Evolutionary conservation across 2,888 invertebrate genomes (phyloP).

Genomic region (Hyposoter didymator): DNA sequence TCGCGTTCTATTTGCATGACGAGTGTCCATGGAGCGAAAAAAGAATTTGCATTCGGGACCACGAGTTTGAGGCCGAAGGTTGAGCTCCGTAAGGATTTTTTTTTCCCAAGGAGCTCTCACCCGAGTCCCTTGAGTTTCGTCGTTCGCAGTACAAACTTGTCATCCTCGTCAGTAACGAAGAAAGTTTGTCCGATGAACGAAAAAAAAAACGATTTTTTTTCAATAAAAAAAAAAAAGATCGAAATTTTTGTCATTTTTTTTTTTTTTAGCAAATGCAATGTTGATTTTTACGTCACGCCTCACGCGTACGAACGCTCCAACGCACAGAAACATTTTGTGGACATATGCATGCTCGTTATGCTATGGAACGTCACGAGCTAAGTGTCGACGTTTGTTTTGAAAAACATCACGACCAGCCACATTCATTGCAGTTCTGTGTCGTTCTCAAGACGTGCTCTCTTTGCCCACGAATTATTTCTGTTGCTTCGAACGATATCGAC

Average conservation of each 20-base stretch:
- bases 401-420: not conserved
- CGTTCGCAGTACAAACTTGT: not conserved
- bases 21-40: constrained; percentile 42
- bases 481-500: not conserved
- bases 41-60: constrained; percentile 47
- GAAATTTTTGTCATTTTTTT: not conserved
- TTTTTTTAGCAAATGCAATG: not conserved
- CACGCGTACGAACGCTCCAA: not conserved
- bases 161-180: not conserved
- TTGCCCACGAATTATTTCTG: not conserved
- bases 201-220: not conserved
- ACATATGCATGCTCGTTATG: not conserved
- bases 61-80: constrained; percentile 2
- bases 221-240: not conserved
- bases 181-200: not conserved
- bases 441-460: not conserved
- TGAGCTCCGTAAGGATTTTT: not conserved
- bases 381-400: not conserved
- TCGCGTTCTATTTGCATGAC: constrained; percentile 27
- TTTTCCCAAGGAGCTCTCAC: constrained; percentile 3
- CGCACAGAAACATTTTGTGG: not conserved
- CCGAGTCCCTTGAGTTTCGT: not conserved
- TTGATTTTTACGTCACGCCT: not conserved
- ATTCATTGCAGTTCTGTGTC: constrained; percentile 15
- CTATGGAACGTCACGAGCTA: not conserved